Percentiles rank a stretch among this genome's conserved stretches.
Conservation (phyloP, 2,888 invertebrate genomes). For the Ethmia dodecea region DNA sequence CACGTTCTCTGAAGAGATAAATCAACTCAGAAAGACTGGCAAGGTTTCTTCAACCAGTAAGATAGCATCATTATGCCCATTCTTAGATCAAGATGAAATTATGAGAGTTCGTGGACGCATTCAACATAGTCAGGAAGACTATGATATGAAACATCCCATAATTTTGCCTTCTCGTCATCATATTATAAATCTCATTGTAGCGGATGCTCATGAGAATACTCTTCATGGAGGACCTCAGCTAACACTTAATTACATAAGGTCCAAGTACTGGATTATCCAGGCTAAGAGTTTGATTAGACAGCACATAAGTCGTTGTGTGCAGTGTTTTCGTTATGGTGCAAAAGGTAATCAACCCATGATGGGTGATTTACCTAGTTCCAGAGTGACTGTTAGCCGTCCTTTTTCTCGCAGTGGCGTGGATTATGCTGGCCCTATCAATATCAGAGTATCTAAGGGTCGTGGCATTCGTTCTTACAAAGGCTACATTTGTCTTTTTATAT, state of each 20-base stretch:
- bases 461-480: neutral
- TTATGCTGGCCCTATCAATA: neutral
- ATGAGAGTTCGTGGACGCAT: too few species aligned
- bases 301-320: neutral
- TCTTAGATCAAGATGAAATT: too few species aligned
- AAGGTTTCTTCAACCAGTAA: too few species aligned
- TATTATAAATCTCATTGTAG: neutral
- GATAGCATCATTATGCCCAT: too few species aligned
- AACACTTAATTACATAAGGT: neutral
- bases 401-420: neutral
- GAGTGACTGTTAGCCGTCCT: neutral
- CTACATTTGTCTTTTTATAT: too few species aligned
- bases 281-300: too few species aligned
- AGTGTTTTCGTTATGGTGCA: neutral
- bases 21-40: too few species aligned
- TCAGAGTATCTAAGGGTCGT: neutral
- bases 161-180: too few species aligned
- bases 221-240: too few species aligned
- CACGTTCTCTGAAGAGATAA: too few species aligned
- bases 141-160: too few species aligned
- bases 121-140: too few species aligned
- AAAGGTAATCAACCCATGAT: neutral
- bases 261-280: neutral
- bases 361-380: neutral
- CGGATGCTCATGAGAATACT: neutral